Base-by-base conservation (phyloP, 1,140 invertebrate genomes). In the Vanessa tameamea region DNA sequence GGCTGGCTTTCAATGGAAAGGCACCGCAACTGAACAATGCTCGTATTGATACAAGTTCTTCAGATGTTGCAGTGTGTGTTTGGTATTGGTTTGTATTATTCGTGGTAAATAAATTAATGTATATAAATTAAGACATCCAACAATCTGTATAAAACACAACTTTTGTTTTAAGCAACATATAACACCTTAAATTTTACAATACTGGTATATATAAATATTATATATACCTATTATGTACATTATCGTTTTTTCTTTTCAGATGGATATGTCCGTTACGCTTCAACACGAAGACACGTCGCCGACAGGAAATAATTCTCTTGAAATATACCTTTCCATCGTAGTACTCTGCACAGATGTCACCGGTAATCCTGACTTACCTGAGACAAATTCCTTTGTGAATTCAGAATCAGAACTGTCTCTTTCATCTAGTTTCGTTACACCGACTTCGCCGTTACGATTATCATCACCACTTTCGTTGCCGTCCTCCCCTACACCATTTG, bases 361-460 rank as follows among this genome's bases (percentile, higher is more conserved):
- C 8, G 83, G 87, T 0, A 82, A 80, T 47, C 67, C 83, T 8
- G 77, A 82, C n/a, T 65, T 80, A 63, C 63, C 76, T 9, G 84
- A 86, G 78, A 50, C 77, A 0, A 82, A 81, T 63, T 69, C 80
- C 7, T 80, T 88, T 26, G 51, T 84, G 13, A 79, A 84, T 20
- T 91, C 90, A 3, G 88, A 91, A 48, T 90, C 90, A 8, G 90
- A 91, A 74, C 68, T 89, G 57, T 90, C 90, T 5, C 75, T 92
- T 53, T 87, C 89, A 1, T 90, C 90, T 48, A 86, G 82, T 75
- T 78, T 91, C 61, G 87, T 83, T 5, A 91, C 90, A 31, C 89
- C 90, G 5, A 91, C 90, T 11, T 90, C 90, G 20, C 90, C 89
- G 1, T 77, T 91, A 65, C 75, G 76, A 51, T 66, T 90, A 37